These are phyloP conservation scores for Chrysochloris asiatica DNA, from an alignment of 2,113 vertebrate genomes.

Conservation along the genomic window DNA sequence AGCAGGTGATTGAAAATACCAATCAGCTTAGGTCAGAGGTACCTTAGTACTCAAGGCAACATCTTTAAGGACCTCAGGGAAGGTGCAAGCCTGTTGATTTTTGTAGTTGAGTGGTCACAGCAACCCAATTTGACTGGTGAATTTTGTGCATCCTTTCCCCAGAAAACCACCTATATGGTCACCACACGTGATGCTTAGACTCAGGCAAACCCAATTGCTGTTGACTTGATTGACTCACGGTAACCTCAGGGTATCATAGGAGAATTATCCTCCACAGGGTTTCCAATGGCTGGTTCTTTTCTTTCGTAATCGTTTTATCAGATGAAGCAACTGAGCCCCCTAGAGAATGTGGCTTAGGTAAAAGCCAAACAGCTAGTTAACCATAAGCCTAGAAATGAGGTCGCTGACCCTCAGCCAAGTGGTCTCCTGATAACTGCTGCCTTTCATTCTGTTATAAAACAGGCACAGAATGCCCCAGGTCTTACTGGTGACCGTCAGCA, in stretches of 20 bases:
- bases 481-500: background rate
- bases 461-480: background rate
- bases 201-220: background rate
- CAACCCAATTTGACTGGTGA: background rate
- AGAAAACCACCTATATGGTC: accelerated
- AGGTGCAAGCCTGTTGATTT: background rate
- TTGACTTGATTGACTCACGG: background rate
- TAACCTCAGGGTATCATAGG: background rate
- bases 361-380: background rate
- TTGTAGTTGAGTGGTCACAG: background rate
- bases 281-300: background rate
- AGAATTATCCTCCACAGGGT: background rate
- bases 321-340: background rate
- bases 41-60: no score
- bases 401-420: background rate
- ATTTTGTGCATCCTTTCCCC: background rate
- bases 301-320: no score
- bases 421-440: background rate
- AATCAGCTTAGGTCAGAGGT: no score
- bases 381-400: background rate
- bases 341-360: accelerated
- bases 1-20: no score
- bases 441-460: background rate
- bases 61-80: background rate
- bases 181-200: accelerated